A percentile compares a stretch with the other conserved stretches of the same genome.
Conservation (phyloP, 2,797 vertebrate species). For the Luscinia megarhynchos region DNA sequence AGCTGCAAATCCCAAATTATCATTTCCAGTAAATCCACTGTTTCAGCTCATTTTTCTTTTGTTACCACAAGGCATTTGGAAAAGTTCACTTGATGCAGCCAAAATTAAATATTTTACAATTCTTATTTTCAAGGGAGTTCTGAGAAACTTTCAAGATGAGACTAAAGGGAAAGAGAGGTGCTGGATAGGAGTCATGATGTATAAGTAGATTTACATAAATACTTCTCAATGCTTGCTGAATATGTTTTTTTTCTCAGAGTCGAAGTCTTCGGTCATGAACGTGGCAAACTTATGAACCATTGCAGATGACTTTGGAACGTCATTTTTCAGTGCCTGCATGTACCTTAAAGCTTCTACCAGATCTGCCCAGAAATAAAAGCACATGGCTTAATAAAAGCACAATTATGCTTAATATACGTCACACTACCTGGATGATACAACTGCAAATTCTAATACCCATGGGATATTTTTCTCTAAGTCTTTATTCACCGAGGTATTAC, state of each 20-base stretch:
- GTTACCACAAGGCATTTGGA: background rate
- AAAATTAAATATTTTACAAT: background rate
- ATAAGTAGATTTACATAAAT: background rate
- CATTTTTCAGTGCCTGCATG: background rate
- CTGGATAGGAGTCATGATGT: background rate
- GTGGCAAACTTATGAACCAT: background rate
- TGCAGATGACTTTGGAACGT: background rate
- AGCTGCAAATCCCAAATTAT: background rate
- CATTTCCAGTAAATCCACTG: background rate
- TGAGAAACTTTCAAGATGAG: background rate
- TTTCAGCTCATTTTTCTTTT: background rate
- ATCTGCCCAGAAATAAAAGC: background rate
- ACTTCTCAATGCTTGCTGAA: background rate
- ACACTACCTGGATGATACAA: background rate
- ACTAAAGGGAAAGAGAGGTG: background rate
- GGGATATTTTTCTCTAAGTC: background rate
- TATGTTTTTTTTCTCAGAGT: background rate
- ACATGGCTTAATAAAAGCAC: background rate
- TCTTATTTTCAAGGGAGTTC: background rate
- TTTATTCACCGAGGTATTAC: too few relatives aligned
- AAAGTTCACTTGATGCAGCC: background rate
- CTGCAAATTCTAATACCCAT: background rate
- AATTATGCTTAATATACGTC: background rate
- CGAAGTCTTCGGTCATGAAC: background rate
- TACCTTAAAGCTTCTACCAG: background rate